Evolutionary conservation across 1,140 invertebrate genomes (phyloP), one percentile per base, ranked within the genome.

Genomic region (Aphaenogaster floridana): DNA sequence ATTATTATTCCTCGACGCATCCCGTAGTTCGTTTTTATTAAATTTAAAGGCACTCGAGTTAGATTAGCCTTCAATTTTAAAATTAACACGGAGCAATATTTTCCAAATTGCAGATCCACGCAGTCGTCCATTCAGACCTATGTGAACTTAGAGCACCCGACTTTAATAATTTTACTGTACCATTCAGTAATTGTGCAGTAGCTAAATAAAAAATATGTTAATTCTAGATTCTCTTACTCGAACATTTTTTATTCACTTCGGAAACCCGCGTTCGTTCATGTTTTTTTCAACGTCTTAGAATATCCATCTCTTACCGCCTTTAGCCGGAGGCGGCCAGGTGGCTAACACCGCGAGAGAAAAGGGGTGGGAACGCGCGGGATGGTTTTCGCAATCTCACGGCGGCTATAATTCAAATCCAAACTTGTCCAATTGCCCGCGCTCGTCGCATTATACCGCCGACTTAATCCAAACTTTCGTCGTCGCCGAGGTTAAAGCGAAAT

Each of bases 381-480:
- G 72, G 36, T 28, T 86, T 54, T 59, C 71, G 90, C 91, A 92
- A 91, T 89, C 89, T 90, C 85, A 86, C 88, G 57, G 72, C 11
- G 78, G 69, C 83, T 81, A 89, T 93, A 92, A 93, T 89, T 94
- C 93, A 94, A 93, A 93, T 91, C 91, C 89, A 93, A 93, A 92
- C 90, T 94, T 93, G 93, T 93, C 90, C 93, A 92, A 94, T 94
- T 94, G 93, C 89, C 86, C 89, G 90, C 87, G 80, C 89, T 93
- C 90, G 91, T 92, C 92, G 93, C 93, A 93, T 94, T 94, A 93
- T 94, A 91, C 92, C 89, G 87, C 79, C 72, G 89, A 93, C 91
- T 94, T 94, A 93, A 94, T 93, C 92, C 92, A 94, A 94, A 94
- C 89, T 92, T 94, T 92, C 90, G 78, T 61, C 68, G 34, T 57